Conservation (phyloP, 2,888 invertebrate genomes). For the Leptinotarsa peninsularis region DNA sequence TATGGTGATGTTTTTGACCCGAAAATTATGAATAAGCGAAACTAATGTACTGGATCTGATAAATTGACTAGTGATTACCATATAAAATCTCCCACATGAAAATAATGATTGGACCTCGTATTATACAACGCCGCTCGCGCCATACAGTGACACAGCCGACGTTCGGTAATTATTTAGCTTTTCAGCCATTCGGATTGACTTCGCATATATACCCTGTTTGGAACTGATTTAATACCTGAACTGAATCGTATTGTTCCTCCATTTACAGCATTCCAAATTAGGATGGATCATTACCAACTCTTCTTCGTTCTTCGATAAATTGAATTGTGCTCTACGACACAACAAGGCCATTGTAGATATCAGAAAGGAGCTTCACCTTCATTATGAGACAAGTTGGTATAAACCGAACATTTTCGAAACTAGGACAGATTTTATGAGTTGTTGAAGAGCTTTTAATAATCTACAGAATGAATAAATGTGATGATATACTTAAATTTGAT, state of each 20-base stretch:
- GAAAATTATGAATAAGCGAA: too few species aligned
- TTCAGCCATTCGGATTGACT: too few species aligned
- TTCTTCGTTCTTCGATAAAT: constrained; percentile 3
- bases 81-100: too few species aligned
- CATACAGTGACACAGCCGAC: too few species aligned
- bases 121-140: too few species aligned
- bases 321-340: neutral
- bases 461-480: too few species aligned
- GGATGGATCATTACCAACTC: constrained; percentile 14
- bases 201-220: too few species aligned
- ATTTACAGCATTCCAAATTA: constrained; percentile 1
- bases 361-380: neutral
- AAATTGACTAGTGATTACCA: too few species aligned
- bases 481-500: neutral
- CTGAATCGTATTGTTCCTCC: neutral
- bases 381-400: neutral
- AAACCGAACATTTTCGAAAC: neutral
- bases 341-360: neutral
- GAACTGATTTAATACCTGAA: neutral
- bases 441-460: neutral
- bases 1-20: too few species aligned
- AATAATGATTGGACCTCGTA: too few species aligned
- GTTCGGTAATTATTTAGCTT: too few species aligned
- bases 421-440: neutral
- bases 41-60: too few species aligned